These are phyloP conservation scores for Onychomys arenicola DNA, from an alignment of 2,797 vertebrate genomes.

Conservation along the genomic window DNA sequence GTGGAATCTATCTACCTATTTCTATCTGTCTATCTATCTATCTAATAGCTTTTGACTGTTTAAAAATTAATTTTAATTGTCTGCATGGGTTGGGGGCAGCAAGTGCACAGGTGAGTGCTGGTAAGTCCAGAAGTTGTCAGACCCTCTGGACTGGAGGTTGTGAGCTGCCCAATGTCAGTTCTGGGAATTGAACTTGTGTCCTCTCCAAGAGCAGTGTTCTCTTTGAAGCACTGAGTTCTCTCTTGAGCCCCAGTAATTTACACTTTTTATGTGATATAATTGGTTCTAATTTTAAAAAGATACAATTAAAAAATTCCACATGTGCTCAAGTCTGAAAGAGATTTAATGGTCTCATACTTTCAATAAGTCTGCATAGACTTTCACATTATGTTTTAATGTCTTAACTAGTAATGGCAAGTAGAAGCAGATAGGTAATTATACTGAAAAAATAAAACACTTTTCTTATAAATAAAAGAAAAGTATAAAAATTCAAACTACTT, in stretches of 20 bases:
- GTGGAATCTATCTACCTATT: neutral
- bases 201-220: neutral
- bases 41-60: neutral
- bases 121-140: neutral
- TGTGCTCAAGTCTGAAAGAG: constrained; percentile 47
- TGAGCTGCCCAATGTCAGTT: neutral
- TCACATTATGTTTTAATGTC: neutral
- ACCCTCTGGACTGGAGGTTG: neutral
- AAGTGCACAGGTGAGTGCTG: neutral
- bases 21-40: neutral
- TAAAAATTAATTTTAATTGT: neutral
- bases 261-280: constrained; percentile 17
- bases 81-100: neutral
- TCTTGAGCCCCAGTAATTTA: neutral
- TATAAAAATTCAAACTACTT: constrained; percentile 34
- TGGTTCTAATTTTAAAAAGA: constrained; percentile 44
- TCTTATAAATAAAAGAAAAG: constrained; percentile 39
- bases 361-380: constrained; percentile 42
- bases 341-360: neutral
- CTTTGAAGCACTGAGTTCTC: neutral
- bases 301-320: neutral
- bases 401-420: constrained; percentile 31
- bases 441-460: neutral
- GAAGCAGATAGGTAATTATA: neutral
- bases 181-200: neutral